Evolutionary conservation across 1,140 invertebrate genomes (phyloP).

Genomic region (Caligus rogercresseyi): DNA sequence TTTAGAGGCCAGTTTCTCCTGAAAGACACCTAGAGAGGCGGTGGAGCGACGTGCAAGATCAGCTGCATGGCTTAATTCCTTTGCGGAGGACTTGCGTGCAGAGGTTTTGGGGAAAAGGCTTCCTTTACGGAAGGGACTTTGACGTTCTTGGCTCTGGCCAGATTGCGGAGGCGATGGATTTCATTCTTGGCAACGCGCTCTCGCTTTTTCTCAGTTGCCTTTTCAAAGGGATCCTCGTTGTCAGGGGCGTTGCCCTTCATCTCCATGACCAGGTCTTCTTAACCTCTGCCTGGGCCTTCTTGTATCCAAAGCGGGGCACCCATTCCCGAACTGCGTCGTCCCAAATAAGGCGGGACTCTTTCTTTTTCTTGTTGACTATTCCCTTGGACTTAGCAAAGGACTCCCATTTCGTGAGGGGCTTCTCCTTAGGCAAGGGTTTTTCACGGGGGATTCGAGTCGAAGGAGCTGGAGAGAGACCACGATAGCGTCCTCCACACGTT

Average conservation of each 20-base stretch:
- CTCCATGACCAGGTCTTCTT: conserved; percentile 86
- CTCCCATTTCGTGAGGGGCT: conserved; percentile 81
- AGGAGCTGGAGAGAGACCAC: conserved; percentile 20
- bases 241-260: conserved; percentile 52
- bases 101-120: conserved; percentile 37
- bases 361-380: conserved; percentile 68
- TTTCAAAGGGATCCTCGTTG: conserved; percentile 69
- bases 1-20: conserved; percentile 55
- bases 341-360: conserved; percentile 63
- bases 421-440: conserved; percentile 67
- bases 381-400: conserved; percentile 79
- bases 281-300: conserved; percentile 55
- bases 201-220: conserved; percentile 53
- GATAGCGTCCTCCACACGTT: conserved; percentile 9
- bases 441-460: conserved; percentile 52
- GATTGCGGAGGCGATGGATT: conserved; percentile 74
- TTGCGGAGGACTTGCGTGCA: conserved; percentile 27
- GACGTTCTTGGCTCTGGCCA: conserved; percentile 61
- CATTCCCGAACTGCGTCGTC: conserved; percentile 74
- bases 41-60: conserved; percentile 67
- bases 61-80: conserved; percentile 49
- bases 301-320: conserved; percentile 66
- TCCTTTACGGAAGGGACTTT: conserved; percentile 59
- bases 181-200: conserved; percentile 91
- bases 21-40: conserved; percentile 81